Conservation (phyloP, 2,888 invertebrate genomes). For the Reticulitermes lucifugus region DNA sequence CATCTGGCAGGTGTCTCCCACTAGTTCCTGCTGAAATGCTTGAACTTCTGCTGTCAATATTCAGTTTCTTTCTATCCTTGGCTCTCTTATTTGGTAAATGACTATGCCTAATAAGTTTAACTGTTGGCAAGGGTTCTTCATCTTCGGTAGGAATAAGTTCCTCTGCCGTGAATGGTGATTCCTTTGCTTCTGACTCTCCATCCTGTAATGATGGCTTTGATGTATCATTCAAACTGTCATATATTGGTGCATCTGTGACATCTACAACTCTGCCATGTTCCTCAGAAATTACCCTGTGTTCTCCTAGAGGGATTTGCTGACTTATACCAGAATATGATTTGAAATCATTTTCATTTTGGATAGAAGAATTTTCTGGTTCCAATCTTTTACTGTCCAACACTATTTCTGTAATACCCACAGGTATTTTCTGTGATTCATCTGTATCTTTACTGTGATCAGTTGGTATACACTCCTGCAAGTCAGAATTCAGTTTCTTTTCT, state of each 20-base stretch:
- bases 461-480: no score
- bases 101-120: neutral
- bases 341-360: no score
- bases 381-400: no score
- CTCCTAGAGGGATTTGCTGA: no score
- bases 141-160: conserved; percentile 4
- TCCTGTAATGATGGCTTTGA: neutral
- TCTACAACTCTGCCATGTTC: no score
- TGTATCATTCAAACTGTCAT: neutral
- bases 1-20: neutral
- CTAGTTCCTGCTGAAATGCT: neutral
- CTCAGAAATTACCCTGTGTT: no score
- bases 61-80: neutral
- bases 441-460: no score
- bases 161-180: neutral
- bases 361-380: no score
- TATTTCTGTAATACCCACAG: no score
- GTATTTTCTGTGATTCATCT: no score
- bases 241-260: neutral
- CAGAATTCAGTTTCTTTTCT: no score
- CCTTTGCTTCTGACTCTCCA: neutral
- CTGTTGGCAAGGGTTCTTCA: neutral
- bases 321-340: no score
- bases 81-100: neutral
- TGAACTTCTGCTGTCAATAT: neutral